Evolutionary conservation across 2,888 invertebrate genomes (phyloP), one percentile per base, ranked within the genome.

Genomic region (Folsomia candida): DNA sequence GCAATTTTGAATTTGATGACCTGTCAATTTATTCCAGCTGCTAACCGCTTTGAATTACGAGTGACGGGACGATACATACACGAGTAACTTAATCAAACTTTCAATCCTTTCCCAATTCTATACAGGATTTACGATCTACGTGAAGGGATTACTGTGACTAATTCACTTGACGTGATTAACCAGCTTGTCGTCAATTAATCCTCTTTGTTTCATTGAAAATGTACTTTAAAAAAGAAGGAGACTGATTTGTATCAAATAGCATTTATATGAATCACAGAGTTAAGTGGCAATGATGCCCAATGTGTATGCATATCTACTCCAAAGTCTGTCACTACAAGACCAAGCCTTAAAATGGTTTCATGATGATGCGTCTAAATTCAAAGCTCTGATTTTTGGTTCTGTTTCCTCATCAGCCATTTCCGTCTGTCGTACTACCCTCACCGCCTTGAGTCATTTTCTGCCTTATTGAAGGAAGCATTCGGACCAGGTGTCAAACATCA

Each of bases 351-450:
- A 54, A 54, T 54, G 54, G 6, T 20, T 54, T 14, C n/a, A 20
- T 20, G 20, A 54, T 54, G 54, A 54, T 6, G 54, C n/a, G 54
- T 54, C 22, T 20, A 20, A 18, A 54, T n/a, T 6, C 37, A 37
- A 37, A 37, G 37, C 6, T 37, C n/a, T 59, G 24, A 9, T 59
- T 59, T 24, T 59, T 18, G 57, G 18, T 59, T 59, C 26, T 59
- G 2, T 59, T 59, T 3, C 25, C 25, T 25, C 6, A 20, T 6
- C 83, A 92, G 91, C 81, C 90, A 92, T 81, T 94, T 94, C 83
- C 88, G 94, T 1, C 84, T 94, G 29, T 93, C 93, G 29, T 94
- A 94, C 84, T 93, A 92, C 84, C 94, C 94, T 0, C 93, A 94
- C 83, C 88, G 88, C 75, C 83, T 94, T 79, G 85, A 87, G 59